These are phyloP conservation scores for Hymenochirus boettgeri DNA, from an alignment of 2,113 vertebrate genomes.

Conservation along the genomic window DNA sequence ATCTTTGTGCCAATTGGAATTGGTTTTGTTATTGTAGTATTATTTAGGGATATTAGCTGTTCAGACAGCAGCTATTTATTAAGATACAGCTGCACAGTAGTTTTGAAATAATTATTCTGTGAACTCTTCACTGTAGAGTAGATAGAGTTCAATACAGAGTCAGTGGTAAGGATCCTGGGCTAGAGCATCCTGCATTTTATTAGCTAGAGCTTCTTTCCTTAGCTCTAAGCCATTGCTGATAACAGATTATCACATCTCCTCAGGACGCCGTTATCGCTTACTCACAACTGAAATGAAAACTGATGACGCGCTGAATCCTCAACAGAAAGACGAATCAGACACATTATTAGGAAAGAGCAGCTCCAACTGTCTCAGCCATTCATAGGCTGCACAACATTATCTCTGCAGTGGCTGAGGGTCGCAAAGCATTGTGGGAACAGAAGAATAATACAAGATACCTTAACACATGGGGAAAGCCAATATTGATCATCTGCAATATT, in stretches of 20 bases:
- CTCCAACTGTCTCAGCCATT: not conserved
- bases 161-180: no score
- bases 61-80: no score
- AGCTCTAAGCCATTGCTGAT: conserved; percentile 23
- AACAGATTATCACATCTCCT: conserved; percentile 35
- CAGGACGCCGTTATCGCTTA: conserved; percentile 29
- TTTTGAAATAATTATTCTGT: no score
- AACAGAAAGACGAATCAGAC: conserved; percentile 17
- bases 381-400: not conserved
- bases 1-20: no score
- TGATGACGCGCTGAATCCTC: conserved; percentile 26
- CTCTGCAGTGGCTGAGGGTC: not conserved
- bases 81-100: no score
- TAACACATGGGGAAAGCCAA: no score
- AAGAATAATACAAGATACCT: not conserved
- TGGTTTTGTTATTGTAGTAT: no score
- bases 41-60: no score
- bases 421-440: not conserved
- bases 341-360: conserved; percentile 16
- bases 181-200: conserved; percentile 23
- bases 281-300: conserved; percentile 27
- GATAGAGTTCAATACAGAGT: no score
- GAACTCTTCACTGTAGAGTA: no score
- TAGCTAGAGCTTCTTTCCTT: conserved; percentile 19
- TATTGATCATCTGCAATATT: not conserved